Base-by-base conservation (phyloP, 2,113 vertebrate species). In the Thomomys bottae region DNA sequence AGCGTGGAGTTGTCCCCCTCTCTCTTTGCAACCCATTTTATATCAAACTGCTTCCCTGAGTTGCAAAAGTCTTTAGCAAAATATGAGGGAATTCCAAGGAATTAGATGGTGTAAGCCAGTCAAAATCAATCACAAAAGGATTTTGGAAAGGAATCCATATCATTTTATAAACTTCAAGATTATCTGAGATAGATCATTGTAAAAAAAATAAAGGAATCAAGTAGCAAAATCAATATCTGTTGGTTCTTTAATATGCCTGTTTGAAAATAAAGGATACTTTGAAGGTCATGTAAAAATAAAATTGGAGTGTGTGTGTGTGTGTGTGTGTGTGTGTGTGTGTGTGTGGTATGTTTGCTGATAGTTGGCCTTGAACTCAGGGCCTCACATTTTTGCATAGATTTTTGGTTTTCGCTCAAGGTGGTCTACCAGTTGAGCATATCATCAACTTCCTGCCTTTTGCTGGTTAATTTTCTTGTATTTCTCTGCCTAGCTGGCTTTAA, bases 101-200 rank as follows among this genome's bases (percentile, higher is more conserved):
- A 80, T 85, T 32, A 83, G 11, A 3, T 86, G 8, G 8, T 80
- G 0, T 84, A 34, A 81, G 28, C 57, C 24, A 85, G 6, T 68
- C 40, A 45, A 1, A 92, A 77, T 40, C 24, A 68, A 73, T 94
- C 83, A 32, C 10, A 40, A 38, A 70, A 34, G 32, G 15, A 80
- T 79, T 95, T 93, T 89, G 30, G 84, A 90, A 86, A 94, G 38
- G 7, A 92, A 1, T 66, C 30, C 18, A 68, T 76, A 49, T 84
- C 49, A 76, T 68, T 28, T 70, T 40, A 28, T 88, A 30, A 78
- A 88, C 1, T 66, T 86, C 14, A 75, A 36, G 30, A 72, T 91
- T 71, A 77, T 84, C 57, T 95, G 34, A 94, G 79, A 49, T 87
- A 11, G 79, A 40, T 49, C 61, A 64, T 70, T 84, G 1, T 85